Conservation (phyloP, 2,113 vertebrate genomes). For the Pyxicephalus adspersus region DNA sequence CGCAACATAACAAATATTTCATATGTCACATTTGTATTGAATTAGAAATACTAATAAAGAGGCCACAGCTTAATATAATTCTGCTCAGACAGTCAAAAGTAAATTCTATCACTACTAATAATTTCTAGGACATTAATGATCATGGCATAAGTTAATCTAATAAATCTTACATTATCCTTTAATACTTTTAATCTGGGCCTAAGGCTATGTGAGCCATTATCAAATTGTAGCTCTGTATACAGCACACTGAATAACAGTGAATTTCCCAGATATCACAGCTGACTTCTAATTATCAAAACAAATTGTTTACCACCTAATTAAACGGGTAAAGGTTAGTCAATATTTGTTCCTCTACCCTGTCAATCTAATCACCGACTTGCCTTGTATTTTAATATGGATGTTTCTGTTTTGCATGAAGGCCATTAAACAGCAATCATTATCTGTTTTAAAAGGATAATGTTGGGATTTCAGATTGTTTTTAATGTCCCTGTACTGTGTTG, state of each 20-base stretch:
- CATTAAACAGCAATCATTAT: conserved; percentile 32
- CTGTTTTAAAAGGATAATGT: conserved; percentile 22
- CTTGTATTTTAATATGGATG: conserved; percentile 1
- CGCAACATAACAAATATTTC: not conserved
- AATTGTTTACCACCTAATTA: conserved; percentile 63
- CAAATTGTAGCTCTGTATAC: conserved; percentile 71
- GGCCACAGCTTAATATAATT: not conserved
- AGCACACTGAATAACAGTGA: conserved; percentile 61
- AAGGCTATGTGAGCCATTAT: conserved; percentile 71
- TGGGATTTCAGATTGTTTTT: conserved; percentile 22
- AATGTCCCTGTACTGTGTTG: conserved; percentile 1
- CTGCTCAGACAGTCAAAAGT: conserved; percentile 11
- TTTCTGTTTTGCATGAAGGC: conserved; percentile 4
- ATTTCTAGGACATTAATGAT: conserved; percentile 74
- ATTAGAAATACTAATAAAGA: conserved; percentile 18
- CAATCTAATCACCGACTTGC: not conserved
- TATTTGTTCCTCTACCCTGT: conserved; percentile 13
- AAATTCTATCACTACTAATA: conserved; percentile 64
- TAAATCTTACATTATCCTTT: conserved; percentile 75
- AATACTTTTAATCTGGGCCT: conserved; percentile 72
- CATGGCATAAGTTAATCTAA: conserved; percentile 75
- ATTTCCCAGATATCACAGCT: conserved; percentile 64
- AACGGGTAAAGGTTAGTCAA: conserved; percentile 61
- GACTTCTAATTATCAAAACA: conserved; percentile 66
- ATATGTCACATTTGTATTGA: not conserved